Percentiles rank a stretch among this genome's conserved stretches.
Conservation (phyloP, 2,888 invertebrate species). For the Onchidella celtica region DNA sequence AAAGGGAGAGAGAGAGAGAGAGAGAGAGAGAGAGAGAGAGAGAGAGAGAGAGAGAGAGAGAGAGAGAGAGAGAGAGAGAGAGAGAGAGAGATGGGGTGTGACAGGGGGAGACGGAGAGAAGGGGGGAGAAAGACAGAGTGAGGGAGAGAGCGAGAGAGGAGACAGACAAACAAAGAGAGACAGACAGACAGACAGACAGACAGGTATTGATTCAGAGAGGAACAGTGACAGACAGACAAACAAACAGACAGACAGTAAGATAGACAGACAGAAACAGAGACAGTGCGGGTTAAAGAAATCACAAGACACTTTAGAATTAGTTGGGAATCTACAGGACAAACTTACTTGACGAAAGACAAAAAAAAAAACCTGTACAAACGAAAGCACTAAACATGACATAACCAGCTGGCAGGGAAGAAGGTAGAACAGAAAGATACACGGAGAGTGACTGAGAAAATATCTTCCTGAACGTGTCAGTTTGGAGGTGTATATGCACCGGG, state of each 20-base stretch:
- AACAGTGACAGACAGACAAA: conserved; percentile 30
- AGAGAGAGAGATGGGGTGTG: neutral
- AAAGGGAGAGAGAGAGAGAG: conserved; percentile 4
- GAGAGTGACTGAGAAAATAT: too few relatives aligned
- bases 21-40: neutral
- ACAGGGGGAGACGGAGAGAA: neutral
- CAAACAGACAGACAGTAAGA: conserved; percentile 38
- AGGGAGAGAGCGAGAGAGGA: neutral
- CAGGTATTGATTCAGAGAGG: conserved; percentile 26
- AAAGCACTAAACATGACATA: too few relatives aligned
- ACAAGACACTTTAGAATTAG: too few relatives aligned
- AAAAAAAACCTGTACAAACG: too few relatives aligned
- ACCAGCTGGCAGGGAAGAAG: too few relatives aligned
- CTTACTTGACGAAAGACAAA: too few relatives aligned
- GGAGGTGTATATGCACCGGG: too few relatives aligned
- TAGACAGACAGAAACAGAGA: conserved; percentile 23
- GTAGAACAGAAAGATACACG: too few relatives aligned
- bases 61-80: neutral
- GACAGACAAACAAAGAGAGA: conserved; percentile 6
- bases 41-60: neutral
- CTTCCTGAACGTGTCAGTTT: too few relatives aligned
- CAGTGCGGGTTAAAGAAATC: too few relatives aligned
- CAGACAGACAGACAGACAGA: conserved; percentile 30
- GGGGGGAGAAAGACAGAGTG: neutral
- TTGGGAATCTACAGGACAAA: too few relatives aligned